Evolutionary conservation across 2,888 invertebrate species (phyloP).

Genomic region (Leucophenga maculata): DNA sequence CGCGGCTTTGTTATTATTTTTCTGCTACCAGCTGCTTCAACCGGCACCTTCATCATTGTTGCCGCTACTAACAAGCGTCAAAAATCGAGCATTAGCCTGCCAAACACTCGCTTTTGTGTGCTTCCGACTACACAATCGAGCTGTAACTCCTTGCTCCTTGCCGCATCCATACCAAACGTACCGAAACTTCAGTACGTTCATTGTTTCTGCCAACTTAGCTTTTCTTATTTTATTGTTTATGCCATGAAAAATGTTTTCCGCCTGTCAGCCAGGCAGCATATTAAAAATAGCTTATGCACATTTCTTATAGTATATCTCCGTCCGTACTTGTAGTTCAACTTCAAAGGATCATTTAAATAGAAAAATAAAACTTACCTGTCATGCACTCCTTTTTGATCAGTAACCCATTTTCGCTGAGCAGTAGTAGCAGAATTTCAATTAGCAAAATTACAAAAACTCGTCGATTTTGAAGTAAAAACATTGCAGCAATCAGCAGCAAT

Average conservation of each 20-base stretch:
- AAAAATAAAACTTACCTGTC: constrained; percentile 60
- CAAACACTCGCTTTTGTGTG: constrained; percentile 11
- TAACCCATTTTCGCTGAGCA: constrained; percentile 63
- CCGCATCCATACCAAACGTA: too few species aligned
- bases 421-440: constrained; percentile 66
- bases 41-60: neutral
- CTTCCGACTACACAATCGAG: constrained; percentile 14
- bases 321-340: too few species aligned
- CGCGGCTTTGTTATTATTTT: constrained; percentile 22
- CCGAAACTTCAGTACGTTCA: neutral
- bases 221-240: constrained; percentile 11
- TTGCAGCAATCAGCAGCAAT: constrained; percentile 75
- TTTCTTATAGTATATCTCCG: too few species aligned
- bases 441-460: constrained; percentile 77
- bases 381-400: constrained; percentile 55
- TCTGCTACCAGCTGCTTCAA: neutral
- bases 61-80: constrained; percentile 25
- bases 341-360: too few species aligned
- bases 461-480: constrained; percentile 79
- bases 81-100: constrained; percentile 26
- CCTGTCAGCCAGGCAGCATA: neutral
- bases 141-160: neutral
- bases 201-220: constrained; percentile 12
- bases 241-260: constrained; percentile 22
- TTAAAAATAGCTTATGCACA: neutral